phyloP scores from a whole-genome alignment of 2,888 invertebrate genomes.

The Galeruca laticollis region DNA sequence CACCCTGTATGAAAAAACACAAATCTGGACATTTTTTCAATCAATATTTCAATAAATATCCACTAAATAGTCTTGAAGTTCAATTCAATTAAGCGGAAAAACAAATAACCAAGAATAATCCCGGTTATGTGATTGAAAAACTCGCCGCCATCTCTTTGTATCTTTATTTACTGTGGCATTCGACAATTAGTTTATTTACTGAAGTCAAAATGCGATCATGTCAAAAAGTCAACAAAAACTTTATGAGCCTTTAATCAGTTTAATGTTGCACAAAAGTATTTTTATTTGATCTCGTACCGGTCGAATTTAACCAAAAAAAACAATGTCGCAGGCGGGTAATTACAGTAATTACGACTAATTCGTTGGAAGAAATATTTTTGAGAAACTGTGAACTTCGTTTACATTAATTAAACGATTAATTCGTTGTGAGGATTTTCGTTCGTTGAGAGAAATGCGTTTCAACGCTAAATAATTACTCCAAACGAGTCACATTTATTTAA shows the following conservation, averaged over 20 bases:
- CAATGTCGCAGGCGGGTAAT: slow-evolving; percentile 6
- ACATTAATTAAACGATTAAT: not conserved
- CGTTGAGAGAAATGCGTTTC: too few relatives aligned
- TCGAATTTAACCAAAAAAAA: slow-evolving; percentile 13
- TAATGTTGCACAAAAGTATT: slow-evolving; percentile 44
- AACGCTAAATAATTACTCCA: too few relatives aligned
- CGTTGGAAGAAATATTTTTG: slow-evolving; percentile 7
- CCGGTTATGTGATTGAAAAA: slow-evolving; percentile 48
- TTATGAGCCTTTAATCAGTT: slow-evolving; percentile 48
- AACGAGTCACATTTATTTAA: too few relatives aligned
- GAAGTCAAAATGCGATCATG: slow-evolving; percentile 43
- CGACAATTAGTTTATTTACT: slow-evolving; percentile 61
- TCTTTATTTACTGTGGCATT: slow-evolving; percentile 59
- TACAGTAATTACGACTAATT: slow-evolving; percentile 18
- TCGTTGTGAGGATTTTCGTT: not conserved
- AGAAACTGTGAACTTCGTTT: slow-evolving; percentile 16
- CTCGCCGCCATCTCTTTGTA: slow-evolving; percentile 51
- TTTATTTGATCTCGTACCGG: slow-evolving; percentile 38
- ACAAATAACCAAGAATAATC: slow-evolving; percentile 50
- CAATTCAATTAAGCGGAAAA: slow-evolving; percentile 29
- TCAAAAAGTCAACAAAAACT: slow-evolving; percentile 46
- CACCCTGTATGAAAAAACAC: not conserved
- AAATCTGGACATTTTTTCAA: slow-evolving; percentile 2
- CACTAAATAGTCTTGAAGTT: not conserved
- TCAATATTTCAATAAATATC: not conserved